Evolutionary conservation across 2,797 vertebrate species (phyloP), one percentile per base, ranked within the genome.

Genomic region (Syncerus caffer): DNA sequence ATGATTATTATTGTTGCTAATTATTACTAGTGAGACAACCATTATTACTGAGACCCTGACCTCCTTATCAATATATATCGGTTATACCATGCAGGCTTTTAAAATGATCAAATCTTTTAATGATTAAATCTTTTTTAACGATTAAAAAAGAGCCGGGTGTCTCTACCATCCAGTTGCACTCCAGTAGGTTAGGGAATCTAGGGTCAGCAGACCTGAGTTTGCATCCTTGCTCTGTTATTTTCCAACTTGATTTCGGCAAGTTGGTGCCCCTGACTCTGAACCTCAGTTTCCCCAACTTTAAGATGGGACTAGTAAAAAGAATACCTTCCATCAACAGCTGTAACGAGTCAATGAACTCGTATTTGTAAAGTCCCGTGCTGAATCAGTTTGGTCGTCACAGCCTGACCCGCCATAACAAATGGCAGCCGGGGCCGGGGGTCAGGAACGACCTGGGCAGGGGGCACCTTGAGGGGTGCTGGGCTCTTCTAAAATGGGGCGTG

Each of bases 201-300:
- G 53, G 27, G 60, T 86, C 45, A 82, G 79, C 67, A 55, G 50
- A 7, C 85, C 80, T 50, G 25, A 53, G 21, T 67, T 25, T 10
- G 82, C 76, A 85, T 58, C 34, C 57, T 31, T n/a, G 15, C 34
- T 67, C 50, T 76, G 38, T 31, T 82, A 8, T 58, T 86, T 87
- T 51, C 71, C 14, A 23, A 89, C 47, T 71, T 55, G 4, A 2
- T 78, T 89, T 27, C 53, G 51, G 83, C 13, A 88, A 62, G 31
- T 34, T 47, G 38, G 23, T 14, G 92, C 34, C 53, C 55, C 50
- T 45, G 51, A 38, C 78, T 62, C 92, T 45, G 42, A 58, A 50
- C 38, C 87, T 95, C 88, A 29, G 38, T 85, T 76, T 97, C 53
- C 27, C 76, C 58, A 42, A 31, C 76, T 58, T 14, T 80, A 79